Evolutionary conservation across 1,140 invertebrate species (phyloP), one percentile per base, ranked within the genome.

Genomic region (Procambarus clarkii): DNA sequence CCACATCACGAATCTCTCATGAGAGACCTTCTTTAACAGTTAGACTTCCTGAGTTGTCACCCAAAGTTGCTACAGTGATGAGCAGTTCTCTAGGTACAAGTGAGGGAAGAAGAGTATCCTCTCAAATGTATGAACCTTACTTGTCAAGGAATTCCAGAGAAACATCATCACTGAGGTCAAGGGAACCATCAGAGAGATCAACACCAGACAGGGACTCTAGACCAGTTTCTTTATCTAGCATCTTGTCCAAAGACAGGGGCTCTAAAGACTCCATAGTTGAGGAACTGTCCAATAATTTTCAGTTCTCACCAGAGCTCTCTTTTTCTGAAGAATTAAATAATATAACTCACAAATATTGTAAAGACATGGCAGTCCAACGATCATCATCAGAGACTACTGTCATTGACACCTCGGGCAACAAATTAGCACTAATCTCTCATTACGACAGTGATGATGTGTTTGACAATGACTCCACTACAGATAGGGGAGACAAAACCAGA

Each of bases 261-360:
- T 9, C 74, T 1, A 71, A 50, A 54, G 45, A 46, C 11, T 82
- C 60, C 21, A n/a, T 48, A 21, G 34, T 3, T 21, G 4, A 34
- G 7, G 86, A 88, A 24, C 79, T 83, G 45, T n/a, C 87, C 5
- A 13, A 3, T 4, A 64, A 13, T 15, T 82, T 74, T 58, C 46
- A 80, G 44, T 91, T 86, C 69, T 82, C 86, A 34, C 79, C 90
- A 46, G 48, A 86, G n/a, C 78, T 86, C 13, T 81, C 84, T 11
- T 86, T 86, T 48, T 86, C 90, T n/a, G 85, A 91, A 44, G 90
- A 91, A 83, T 24, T 86, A 71, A 81, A 86, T 71, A 64, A 86
- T 48, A 71, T 91, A 24, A 91, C 44, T 7, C 69, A 64, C n/a
- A 84, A 60, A n/a, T 84, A 91, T 50, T 58, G 58, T 13, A 58